Conservation (phyloP, 1,140 invertebrate genomes). For the Halictus rubicundus region DNA sequence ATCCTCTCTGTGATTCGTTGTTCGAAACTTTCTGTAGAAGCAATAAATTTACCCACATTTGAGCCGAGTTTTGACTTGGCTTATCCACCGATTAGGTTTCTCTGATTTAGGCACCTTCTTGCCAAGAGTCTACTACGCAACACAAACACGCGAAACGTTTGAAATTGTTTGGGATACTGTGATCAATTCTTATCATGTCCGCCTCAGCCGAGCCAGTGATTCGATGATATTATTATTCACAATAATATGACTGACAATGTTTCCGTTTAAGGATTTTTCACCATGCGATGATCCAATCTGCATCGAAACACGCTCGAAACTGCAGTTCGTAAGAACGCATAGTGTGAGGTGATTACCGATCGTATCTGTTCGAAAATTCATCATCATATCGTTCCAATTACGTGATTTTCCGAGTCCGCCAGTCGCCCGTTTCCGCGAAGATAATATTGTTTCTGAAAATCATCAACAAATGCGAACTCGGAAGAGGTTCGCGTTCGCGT, state of each 20-base stretch:
- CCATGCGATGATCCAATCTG: not conserved
- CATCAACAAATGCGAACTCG: not conserved
- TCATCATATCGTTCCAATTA: slow-evolving; percentile 3
- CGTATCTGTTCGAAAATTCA: not conserved
- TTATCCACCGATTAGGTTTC: not conserved
- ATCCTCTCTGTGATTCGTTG: not conserved
- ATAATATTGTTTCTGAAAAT: not conserved
- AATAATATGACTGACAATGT: not conserved
- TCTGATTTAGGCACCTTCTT: not conserved
- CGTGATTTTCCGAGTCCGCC: not conserved
- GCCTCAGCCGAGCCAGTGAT: not conserved
- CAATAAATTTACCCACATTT: not conserved
- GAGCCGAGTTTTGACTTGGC: not conserved
- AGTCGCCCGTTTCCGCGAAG: no score
- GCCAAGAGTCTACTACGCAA: not conserved
- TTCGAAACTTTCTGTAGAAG: not conserved
- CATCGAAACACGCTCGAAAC: not conserved
- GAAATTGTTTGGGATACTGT: not conserved
- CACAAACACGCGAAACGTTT: not conserved
- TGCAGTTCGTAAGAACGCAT: not conserved
- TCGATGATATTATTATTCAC: not conserved
- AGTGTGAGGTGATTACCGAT: not conserved
- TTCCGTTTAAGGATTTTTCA: not conserved
- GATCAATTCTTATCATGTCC: not conserved
- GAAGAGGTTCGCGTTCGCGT: not conserved